Evolutionary conservation across 2,113 vertebrate species (phyloP), one percentile per base, ranked within the genome.

Genomic region (Archocentrus centrarchus): DNA sequence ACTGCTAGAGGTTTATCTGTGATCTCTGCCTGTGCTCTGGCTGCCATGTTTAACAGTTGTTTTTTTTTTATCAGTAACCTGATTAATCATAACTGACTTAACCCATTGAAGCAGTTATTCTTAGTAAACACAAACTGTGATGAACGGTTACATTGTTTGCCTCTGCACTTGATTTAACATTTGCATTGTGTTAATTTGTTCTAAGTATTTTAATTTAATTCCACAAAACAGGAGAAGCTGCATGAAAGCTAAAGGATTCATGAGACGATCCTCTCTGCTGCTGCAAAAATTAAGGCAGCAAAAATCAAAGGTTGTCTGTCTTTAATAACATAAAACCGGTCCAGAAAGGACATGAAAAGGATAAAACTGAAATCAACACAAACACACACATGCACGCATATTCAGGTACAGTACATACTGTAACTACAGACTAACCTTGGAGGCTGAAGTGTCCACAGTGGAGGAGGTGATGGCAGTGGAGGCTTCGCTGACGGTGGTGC

Each of bases 401-500:
- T 9, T 63, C 53, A 58, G 8, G 30, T 57, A 75, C 35, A 39
- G 32, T 57, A 75, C 35, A 39, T 15, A 58, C n/a, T 39, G 53
- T 18, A 55, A n/a, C 47, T 1, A 53, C 18, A 64, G 5, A 63
- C 87, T 22, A 1, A 94, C 98, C 97, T 97, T 99, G 53, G 93
- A 90, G 78, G 87, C 95, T 59, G 95, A 92, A 75, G 96, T 96
- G 91, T 98, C 98, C 90, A 97, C 90, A 8, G 97, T 97, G 87
- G 98, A 97, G 0, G 96, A 91, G 79, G 97, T 98, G 89, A 97
- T 95, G 20, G 96, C 93, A 1, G 97, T 97, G 82, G 98, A 99
- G 0, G 96, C 95, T 89, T 99, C 98, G 50, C 98, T 99, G 95
- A 98, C 95, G 92, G 97, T 97, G 95, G 97, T 91, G 95, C 97